Conservation (phyloP, 2,888 invertebrate genomes). For the Dexiosoma caninum region DNA sequence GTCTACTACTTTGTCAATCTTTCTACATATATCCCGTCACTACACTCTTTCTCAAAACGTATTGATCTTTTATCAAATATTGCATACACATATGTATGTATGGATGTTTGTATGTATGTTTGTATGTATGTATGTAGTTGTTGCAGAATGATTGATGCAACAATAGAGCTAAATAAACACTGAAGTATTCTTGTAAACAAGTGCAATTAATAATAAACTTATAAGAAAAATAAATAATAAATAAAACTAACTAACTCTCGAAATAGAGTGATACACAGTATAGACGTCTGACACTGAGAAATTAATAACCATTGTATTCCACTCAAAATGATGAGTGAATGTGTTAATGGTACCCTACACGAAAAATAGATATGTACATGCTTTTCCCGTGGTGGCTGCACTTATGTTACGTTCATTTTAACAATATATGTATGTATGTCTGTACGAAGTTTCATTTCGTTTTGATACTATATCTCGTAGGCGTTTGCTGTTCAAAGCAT, state of each 20-base stretch:
- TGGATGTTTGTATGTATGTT: too few relatives aligned
- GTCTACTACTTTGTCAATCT: slow-evolving; percentile 16
- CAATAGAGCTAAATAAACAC: slow-evolving; percentile 48
- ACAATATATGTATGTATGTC: too few relatives aligned
- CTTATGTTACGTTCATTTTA: too few relatives aligned
- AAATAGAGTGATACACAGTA: not conserved
- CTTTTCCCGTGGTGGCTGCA: too few relatives aligned
- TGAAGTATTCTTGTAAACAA: slow-evolving; percentile 41
- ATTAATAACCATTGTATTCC: not conserved
- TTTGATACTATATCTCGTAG: too few relatives aligned
- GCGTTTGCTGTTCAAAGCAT: too few relatives aligned
- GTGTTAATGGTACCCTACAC: too few relatives aligned
- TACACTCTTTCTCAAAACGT: slow-evolving; percentile 3
- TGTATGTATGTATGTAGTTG: not conserved
- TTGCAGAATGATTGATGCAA: slow-evolving; percentile 42
- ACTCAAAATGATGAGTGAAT: slow-evolving; percentile 1
- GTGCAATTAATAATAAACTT: slow-evolving; percentile 32
- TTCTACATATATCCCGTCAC: not conserved
- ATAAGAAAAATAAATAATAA: not conserved
- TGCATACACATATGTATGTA: too few relatives aligned
- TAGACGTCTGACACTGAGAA: not conserved
- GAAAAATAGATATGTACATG: too few relatives aligned
- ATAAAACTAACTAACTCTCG: not conserved
- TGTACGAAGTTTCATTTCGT: too few relatives aligned
- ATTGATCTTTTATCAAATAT: slow-evolving; percentile 15